These are phyloP conservation scores for Labeo calbasu DNA, from an alignment of 2,797 vertebrate genomes.

Conservation along the genomic window DNA sequence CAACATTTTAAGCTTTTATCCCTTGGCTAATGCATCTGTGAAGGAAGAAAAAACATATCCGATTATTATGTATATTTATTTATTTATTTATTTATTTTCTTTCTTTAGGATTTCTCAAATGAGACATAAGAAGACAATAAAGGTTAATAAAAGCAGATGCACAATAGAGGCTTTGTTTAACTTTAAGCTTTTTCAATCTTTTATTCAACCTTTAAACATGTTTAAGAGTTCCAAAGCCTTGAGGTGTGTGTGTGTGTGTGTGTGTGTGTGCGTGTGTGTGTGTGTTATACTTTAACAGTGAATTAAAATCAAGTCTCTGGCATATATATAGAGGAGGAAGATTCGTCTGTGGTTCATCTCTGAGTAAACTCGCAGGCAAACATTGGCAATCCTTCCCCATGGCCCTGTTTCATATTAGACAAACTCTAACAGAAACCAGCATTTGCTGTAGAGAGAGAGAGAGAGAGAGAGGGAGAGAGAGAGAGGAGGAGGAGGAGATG, in stretches of 20 bases:
- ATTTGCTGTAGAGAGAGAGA: conserved; percentile 62
- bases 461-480: conserved; percentile 28
- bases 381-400: conserved; percentile 71
- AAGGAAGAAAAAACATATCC: conserved; percentile 47
- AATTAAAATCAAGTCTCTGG: conserved; percentile 56
- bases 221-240: conserved; percentile 54
- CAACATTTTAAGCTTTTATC: conserved; percentile 63
- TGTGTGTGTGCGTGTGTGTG: conserved; percentile 18
- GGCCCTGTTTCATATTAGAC: conserved; percentile 73
- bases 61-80: conserved; percentile 34
- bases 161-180: conserved; percentile 43
- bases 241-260: conserved; percentile 53
- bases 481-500: conserved; percentile 50
- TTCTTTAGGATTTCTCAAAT: conserved; percentile 44
- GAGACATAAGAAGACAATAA: not conserved
- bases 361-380: conserved; percentile 77
- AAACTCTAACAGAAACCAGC: conserved; percentile 72
- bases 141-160: conserved; percentile 50
- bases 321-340: conserved; percentile 69
- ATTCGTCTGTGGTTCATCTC: conserved; percentile 71
- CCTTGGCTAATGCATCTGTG: conserved; percentile 58
- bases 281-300: conserved; percentile 53
- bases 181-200: conserved; percentile 44
- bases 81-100: not conserved
- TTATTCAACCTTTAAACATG: conserved; percentile 55